These are phyloP conservation scores for Drosophila nigricruria DNA, from an alignment of 2,888 invertebrate species.

Conservation along the genomic window DNA sequence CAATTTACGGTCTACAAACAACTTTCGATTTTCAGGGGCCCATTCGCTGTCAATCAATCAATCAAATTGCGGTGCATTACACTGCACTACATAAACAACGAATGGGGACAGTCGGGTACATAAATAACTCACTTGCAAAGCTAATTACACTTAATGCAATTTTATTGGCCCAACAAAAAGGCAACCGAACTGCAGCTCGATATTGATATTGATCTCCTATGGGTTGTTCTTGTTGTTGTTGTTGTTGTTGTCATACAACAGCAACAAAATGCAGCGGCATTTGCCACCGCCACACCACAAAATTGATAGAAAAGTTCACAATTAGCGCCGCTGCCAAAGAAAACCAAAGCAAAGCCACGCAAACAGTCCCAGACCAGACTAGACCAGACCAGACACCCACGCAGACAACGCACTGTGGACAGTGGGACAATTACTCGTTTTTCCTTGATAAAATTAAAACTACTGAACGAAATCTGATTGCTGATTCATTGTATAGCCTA, in stretches of 20 bases:
- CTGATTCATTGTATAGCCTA: too few relatives aligned
- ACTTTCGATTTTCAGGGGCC: constrained; percentile 54
- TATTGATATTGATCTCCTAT: constrained; percentile 58
- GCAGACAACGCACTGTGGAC: constrained; percentile 21
- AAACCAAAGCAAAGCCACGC: constrained; percentile 31
- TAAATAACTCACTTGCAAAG: constrained; percentile 74
- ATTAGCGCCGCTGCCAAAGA: constrained; percentile 52
- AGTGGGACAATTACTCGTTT: not conserved
- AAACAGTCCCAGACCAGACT: constrained; percentile 16
- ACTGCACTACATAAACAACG: constrained; percentile 55
- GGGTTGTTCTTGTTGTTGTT: constrained; percentile 22
- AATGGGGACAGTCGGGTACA: constrained; percentile 38
- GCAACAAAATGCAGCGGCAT: constrained; percentile 43
- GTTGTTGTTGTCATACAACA: constrained; percentile 54
- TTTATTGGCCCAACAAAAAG: constrained; percentile 71
- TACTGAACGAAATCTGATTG: not conserved
- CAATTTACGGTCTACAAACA: constrained; percentile 38
- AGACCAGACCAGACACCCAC: constrained; percentile 55
- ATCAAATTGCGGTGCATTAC: constrained; percentile 54
- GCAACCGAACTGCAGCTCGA: constrained; percentile 36
- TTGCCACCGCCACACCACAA: constrained; percentile 47
- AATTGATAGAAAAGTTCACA: constrained; percentile 67
- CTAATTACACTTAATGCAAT: constrained; percentile 76
- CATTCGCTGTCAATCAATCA: constrained; percentile 58
- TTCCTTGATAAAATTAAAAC: not conserved